A percentile compares a stretch with the other conserved stretches of the same genome.
Evolutionary conservation across 2,797 vertebrate species (phyloP).

Genomic region (Microctenopoma stevenorrisi): DNA sequence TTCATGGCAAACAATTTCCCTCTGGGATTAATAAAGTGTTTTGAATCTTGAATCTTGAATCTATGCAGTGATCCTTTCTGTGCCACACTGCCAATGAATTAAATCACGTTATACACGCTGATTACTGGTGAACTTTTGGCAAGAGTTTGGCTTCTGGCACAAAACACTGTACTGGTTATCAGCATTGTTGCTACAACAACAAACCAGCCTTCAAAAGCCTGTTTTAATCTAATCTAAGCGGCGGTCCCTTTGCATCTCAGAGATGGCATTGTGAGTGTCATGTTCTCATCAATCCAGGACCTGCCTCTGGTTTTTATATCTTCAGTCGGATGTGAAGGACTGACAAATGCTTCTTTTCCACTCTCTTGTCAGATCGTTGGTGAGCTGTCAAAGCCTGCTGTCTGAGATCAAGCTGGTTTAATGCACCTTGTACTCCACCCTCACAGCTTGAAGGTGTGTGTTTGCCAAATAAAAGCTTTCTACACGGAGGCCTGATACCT

Average conservation of each 20-base stretch:
- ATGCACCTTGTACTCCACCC: constrained; percentile 48
- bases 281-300: constrained; percentile 8
- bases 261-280: neutral
- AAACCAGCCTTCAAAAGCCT: constrained; percentile 11
- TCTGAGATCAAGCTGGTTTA: constrained; percentile 60
- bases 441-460: constrained; percentile 34
- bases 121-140: constrained; percentile 15
- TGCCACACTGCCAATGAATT: constrained; percentile 12
- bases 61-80: too few relatives aligned
- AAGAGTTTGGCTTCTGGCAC: constrained; percentile 8
- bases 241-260: neutral
- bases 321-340: constrained; percentile 28
- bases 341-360: constrained; percentile 53
- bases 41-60: too few relatives aligned
- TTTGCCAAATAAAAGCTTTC: constrained; percentile 50
- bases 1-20: too few relatives aligned
- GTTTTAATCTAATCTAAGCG: constrained; percentile 1
- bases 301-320: constrained; percentile 35
- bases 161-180: neutral
- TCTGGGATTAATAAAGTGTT: too few relatives aligned
- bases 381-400: constrained; percentile 58
- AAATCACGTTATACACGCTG: neutral
- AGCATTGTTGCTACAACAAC: neutral
- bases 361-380: constrained; percentile 54
- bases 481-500: constrained; percentile 25